phyloP scores from a whole-genome alignment of 2,113 vertebrate species.

The Tichodroma muraria region DNA sequence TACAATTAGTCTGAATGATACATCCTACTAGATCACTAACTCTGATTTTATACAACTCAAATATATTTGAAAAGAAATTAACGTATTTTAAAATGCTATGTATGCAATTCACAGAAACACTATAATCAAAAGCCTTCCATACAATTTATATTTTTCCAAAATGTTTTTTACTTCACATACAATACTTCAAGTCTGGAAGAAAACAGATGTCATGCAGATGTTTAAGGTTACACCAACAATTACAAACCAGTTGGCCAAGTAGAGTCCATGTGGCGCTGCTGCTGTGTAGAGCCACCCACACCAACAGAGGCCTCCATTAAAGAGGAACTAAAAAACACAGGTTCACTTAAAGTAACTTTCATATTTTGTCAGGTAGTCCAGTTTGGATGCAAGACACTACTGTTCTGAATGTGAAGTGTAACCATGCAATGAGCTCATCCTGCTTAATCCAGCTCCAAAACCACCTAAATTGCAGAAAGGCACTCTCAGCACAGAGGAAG shows the following conservation, averaged over 20 bases:
- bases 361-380: not conserved
- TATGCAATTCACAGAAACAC: not conserved
- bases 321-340: not conserved
- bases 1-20: not conserved
- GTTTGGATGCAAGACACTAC: not conserved
- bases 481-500: not conserved
- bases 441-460: not conserved
- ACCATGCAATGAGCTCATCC: not conserved
- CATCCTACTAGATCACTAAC: not conserved
- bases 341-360: not conserved
- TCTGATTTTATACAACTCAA: not conserved
- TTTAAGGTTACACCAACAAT: not conserved
- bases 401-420: not conserved
- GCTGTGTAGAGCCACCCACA: not conserved
- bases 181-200: not conserved
- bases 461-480: not conserved
- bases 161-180: not conserved
- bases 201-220: fast-evolving
- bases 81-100: not conserved
- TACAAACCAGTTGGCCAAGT: not conserved
- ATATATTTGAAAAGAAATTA: not conserved
- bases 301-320: not conserved
- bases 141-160: not conserved
- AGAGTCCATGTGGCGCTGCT: not conserved
- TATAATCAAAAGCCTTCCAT: not conserved